These are phyloP conservation scores for Syritta pipiens DNA, from an alignment of 2,888 invertebrate species.

Conservation along the genomic window DNA sequence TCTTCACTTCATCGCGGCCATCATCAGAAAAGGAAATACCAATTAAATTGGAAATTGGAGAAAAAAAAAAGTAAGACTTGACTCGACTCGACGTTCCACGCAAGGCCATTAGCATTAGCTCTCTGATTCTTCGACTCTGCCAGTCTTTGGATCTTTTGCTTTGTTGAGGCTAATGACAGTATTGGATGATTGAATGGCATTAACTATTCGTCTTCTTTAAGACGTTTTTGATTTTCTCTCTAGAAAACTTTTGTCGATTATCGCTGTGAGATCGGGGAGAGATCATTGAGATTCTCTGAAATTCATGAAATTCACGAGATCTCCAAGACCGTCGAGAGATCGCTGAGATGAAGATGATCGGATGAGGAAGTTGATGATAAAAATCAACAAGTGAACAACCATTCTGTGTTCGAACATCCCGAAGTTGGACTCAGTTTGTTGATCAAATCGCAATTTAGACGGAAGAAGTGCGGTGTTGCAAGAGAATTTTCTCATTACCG, in stretches of 20 bases:
- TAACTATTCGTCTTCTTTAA: slow-evolving; percentile 34
- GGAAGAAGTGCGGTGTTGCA: too few species aligned
- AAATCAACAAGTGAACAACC: too few species aligned
- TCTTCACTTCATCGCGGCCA: neutral
- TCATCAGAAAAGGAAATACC: slow-evolving; percentile 24
- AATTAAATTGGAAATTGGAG: slow-evolving; percentile 39
- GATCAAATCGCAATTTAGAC: too few species aligned
- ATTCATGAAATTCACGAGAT: too few species aligned
- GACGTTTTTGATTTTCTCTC: slow-evolving; percentile 34
- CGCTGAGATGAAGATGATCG: too few species aligned
- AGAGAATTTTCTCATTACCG: too few species aligned
- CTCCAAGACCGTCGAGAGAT: too few species aligned
- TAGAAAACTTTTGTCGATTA: slow-evolving; percentile 11
- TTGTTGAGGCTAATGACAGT: slow-evolving; percentile 48
- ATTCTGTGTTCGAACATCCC: too few species aligned
- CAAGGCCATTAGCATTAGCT: slow-evolving; percentile 58
- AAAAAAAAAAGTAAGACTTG: neutral
- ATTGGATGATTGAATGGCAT: slow-evolving; percentile 65
- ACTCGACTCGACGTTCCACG: neutral
- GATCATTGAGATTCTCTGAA: too few species aligned
- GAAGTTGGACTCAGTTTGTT: too few species aligned
- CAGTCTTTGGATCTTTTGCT: slow-evolving; percentile 3
- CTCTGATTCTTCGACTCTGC: slow-evolving; percentile 8
- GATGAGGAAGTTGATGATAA: too few species aligned
- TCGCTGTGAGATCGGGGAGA: too few species aligned